A percentile compares a stretch with the other conserved stretches of the same genome.
Evolutionary conservation across 2,888 invertebrate species (phyloP).

Genomic region (Malacosoma neustria): DNA sequence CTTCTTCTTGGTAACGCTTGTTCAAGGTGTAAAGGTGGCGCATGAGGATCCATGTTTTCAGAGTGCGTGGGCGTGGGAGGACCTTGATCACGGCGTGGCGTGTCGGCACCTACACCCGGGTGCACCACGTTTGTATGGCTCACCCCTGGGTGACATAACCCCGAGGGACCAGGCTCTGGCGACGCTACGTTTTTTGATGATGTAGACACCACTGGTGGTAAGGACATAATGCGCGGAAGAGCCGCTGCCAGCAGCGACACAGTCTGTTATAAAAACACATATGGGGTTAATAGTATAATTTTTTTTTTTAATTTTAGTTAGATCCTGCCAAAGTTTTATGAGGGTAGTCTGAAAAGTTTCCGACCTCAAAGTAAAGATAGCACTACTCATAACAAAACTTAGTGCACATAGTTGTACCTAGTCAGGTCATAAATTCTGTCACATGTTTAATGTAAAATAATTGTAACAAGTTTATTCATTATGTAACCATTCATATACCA

Average conservation of each 20-base stretch:
- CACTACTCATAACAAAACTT: too few relatives aligned
- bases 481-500: too few relatives aligned
- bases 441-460: too few relatives aligned
- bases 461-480: too few relatives aligned
- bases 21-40: conserved; percentile 66
- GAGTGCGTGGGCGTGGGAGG: conserved; percentile 68
- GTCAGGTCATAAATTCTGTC: too few relatives aligned
- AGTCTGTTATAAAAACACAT: conserved; percentile 52
- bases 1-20: conserved; percentile 72
- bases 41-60: conserved; percentile 60
- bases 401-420: too few relatives aligned
- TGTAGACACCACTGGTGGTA: conserved; percentile 41
- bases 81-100: conserved; percentile 61
- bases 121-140: conserved; percentile 39
- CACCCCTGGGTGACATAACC: too few relatives aligned
- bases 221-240: conserved; percentile 76
- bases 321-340: too few relatives aligned
- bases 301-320: too few relatives aligned
- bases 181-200: conserved; percentile 40
- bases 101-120: conserved; percentile 36
- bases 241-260: conserved; percentile 80
- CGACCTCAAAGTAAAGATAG: too few relatives aligned
- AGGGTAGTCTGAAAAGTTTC: too few relatives aligned
- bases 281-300: too few relatives aligned
- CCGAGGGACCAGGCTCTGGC: conserved; percentile 38